These are phyloP conservation scores for Talpa occidentalis DNA, from an alignment of 2,113 vertebrate species.

Conservation along the genomic window DNA sequence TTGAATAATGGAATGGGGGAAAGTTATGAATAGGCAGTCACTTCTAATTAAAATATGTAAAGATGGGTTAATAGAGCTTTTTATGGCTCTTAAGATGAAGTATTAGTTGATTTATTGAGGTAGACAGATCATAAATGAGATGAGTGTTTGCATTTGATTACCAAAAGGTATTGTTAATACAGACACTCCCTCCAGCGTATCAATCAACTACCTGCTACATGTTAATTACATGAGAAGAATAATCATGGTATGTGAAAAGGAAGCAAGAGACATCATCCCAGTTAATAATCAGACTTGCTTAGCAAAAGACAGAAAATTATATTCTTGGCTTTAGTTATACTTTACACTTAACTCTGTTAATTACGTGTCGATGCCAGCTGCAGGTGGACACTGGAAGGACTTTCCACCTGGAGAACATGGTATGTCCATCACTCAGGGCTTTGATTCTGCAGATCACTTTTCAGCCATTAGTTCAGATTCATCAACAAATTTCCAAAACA, in stretches of 20 bases:
- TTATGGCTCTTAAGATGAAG: conserved; percentile 63
- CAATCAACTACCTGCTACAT: conserved; percentile 81
- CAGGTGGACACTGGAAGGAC: background rate
- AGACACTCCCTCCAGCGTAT: conserved; percentile 83
- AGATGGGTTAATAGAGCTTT: conserved; percentile 66
- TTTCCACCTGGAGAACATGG: background rate
- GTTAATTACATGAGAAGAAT: conserved; percentile 84
- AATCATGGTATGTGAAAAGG: conserved; percentile 74
- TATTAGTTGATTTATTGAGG: conserved; percentile 81
- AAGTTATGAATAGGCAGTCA: conserved; percentile 18
- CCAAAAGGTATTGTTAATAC: conserved; percentile 83
- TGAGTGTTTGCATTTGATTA: conserved; percentile 81
- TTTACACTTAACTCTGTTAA: conserved; percentile 46
- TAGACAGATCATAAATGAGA: conserved; percentile 78
- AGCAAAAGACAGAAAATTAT: conserved; percentile 73
- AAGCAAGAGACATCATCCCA: conserved; percentile 67
- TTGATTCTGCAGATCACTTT: conserved; percentile 29
- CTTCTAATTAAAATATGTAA: conserved; percentile 67
- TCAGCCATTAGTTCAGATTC: conserved; percentile 58
- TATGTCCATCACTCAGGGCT: background rate
- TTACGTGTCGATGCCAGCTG: background rate
- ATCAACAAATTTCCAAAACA: conserved; percentile 26
- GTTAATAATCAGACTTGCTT: conserved; percentile 70
- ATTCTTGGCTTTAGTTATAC: conserved; percentile 54
- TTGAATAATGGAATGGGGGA: background rate